Base-by-base conservation (phyloP, 2,888 invertebrate species). In the Apamea sordens region DNA sequence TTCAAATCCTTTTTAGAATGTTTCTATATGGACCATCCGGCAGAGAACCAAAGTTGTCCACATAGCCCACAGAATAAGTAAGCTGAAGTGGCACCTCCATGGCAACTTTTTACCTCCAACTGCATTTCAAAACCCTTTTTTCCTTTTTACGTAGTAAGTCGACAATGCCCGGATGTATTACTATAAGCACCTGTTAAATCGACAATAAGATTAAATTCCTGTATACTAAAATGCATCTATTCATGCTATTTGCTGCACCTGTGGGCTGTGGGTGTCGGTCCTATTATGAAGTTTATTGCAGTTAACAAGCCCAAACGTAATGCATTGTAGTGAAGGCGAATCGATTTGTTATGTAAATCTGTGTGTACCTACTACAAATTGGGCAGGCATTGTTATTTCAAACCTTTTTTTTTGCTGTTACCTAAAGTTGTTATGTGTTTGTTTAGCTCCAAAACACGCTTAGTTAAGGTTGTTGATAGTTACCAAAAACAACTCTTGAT, bases 311-410 rank as follows among this genome's bases (percentile, higher is more conserved):
- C 77, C 2, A 69, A 68, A 64, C 50, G 32, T n/a, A 53, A 32
- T 4, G 59, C 79, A 63, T 41, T 78, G 67, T 63, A 13, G 47
- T n/a, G 28, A 10, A 59, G 5, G n/a, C 44, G 18, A 73, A 67
- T 59, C 59, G 65, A 80, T 73, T 80, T 83, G 84, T 83, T 82
- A 82, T 67, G 36, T 28, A 61, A 81, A 78, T 77, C 71, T 78
- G 61, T 82, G 41, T 67, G 15, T 15, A n/a, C n/a, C n/a, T n/a
- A 47, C 83, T 70, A 28, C 24, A 47, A 67, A 47, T 72, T 68
- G 50, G 65, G 59, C 36, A 36, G 7, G 8, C 65, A 77, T 81
- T 83, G 81, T 81, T 70, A 32, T 71, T 32, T 53, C 36, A 13
- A 56, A 18, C 15, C 56, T 44, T 41, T 36, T 65, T 63, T 82